Evolutionary conservation across 2,113 vertebrate genomes (phyloP).

Genomic region (Dissostichus mawsoni): DNA sequence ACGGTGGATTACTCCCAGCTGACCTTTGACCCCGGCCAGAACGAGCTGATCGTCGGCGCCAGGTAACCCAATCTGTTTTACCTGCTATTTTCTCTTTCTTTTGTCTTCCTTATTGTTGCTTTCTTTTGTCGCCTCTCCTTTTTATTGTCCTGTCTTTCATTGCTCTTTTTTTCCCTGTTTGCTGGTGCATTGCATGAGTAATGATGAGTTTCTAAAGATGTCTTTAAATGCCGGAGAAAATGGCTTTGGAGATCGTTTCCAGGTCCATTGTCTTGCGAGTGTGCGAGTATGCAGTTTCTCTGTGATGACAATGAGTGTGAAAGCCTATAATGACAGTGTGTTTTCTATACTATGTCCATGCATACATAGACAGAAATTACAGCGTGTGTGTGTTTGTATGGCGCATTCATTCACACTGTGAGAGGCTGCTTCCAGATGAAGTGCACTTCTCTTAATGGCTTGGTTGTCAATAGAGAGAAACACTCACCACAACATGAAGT

Average conservation of each 20-base stretch:
- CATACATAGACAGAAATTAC: not conserved
- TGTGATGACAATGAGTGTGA: not conserved
- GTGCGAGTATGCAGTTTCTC: not conserved
- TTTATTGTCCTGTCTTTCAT: conserved; percentile 7
- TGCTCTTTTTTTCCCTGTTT: conserved; percentile 27
- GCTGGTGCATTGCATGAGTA: conserved; percentile 43
- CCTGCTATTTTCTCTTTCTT: not conserved
- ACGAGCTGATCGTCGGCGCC: conserved; percentile 96
- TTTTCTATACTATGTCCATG: not conserved
- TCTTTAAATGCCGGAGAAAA: conserved; percentile 54
- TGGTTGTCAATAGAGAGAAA: conserved; percentile 64
- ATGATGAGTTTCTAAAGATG: conserved; percentile 66
- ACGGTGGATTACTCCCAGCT: conserved; percentile 97
- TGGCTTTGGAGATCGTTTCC: conserved; percentile 43
- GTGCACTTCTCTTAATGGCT: conserved; percentile 62
- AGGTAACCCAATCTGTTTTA: conserved; percentile 84
- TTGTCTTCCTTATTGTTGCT: conserved; percentile 3
- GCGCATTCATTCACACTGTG: not conserved
- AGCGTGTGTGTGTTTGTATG: not conserved
- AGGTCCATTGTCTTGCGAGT: conserved; percentile 52
- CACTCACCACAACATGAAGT: conserved; percentile 41
- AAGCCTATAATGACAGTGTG: too few species aligned
- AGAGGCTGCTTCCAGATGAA: conserved; percentile 45
- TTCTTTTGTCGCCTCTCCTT: conserved; percentile 30
- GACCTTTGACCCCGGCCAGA: conserved; percentile 96